A percentile compares a stretch with the other conserved stretches of the same genome.
Conservation (phyloP, 1,140 invertebrate species). For the Pararge aegeria region DNA sequence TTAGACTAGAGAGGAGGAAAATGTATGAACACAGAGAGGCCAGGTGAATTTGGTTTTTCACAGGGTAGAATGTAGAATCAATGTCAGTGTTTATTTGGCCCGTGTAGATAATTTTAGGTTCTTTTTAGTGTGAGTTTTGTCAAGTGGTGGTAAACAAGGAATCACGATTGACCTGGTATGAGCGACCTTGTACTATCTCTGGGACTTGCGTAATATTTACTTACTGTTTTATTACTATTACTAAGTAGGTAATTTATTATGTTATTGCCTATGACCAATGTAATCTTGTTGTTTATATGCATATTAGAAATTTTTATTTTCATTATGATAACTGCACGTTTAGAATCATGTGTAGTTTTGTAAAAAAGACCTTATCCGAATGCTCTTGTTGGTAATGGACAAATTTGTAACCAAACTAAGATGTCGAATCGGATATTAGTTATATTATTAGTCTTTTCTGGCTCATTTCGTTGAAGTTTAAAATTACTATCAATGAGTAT, state of each 20-base stretch:
- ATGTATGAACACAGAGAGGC: slow-evolving; percentile 9
- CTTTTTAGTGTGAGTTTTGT: background rate
- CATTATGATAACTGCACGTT: no score
- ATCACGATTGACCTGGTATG: slow-evolving; percentile 4
- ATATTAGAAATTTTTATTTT: background rate
- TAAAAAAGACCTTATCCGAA: no score
- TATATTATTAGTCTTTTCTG: no score
- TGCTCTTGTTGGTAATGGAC: background rate
- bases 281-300: background rate
- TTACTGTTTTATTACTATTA: background rate
- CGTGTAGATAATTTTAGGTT: slow-evolving; percentile 41
- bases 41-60: slow-evolving; percentile 30
- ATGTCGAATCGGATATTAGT: no score
- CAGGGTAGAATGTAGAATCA: slow-evolving; percentile 52
- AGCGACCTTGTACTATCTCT: slow-evolving; percentile 1
- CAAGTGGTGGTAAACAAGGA: slow-evolving; percentile 9
- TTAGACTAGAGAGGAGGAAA: background rate
- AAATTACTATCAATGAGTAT: no score
- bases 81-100: slow-evolving; percentile 53
- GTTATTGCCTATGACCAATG: background rate
- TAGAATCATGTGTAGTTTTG: no score
- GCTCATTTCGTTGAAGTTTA: no score
- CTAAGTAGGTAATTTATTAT: background rate
- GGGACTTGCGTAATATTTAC: slow-evolving; percentile 12
- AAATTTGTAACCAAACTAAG: background rate